Percentiles rank a stretch among this genome's conserved stretches.
These are phyloP conservation scores for Protodeltote pygarga DNA, from an alignment of 2,888 invertebrate genomes.

Conservation along the genomic window DNA sequence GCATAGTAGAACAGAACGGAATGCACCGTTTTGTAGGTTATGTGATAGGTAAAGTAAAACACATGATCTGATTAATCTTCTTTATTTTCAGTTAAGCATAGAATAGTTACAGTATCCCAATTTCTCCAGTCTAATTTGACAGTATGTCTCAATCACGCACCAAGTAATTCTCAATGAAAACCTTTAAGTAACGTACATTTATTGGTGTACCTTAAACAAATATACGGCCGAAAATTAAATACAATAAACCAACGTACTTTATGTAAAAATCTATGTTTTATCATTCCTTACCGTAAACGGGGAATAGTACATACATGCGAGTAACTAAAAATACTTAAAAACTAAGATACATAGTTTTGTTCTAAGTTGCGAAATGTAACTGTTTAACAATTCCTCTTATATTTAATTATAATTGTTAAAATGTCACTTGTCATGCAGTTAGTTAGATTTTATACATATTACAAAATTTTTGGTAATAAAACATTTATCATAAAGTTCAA, in stretches of 20 bases:
- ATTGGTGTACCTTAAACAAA: conserved; percentile 58
- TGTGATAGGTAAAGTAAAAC: conserved; percentile 38
- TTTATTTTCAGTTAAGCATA: conserved; percentile 87
- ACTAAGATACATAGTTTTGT: conserved; percentile 73
- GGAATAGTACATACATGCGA: conserved; percentile 54
- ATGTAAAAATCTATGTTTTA: conserved; percentile 54
- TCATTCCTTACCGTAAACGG: conserved; percentile 34
- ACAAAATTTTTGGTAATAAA: conserved; percentile 70
- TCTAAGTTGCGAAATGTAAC: conserved; percentile 65
- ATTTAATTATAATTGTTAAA: conserved; percentile 61
- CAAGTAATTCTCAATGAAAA: conserved; percentile 62
- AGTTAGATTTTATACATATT: conserved; percentile 66
- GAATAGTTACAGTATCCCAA: conserved; percentile 83
- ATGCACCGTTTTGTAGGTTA: too few relatives aligned
- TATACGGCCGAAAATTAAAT: conserved; percentile 55
- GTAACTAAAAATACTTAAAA: conserved; percentile 57
- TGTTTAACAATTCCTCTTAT: conserved; percentile 68
- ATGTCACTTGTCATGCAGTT: conserved; percentile 80
- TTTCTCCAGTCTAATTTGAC: conserved; percentile 79
- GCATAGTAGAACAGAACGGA: too few relatives aligned
- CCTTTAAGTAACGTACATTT: conserved; percentile 54
- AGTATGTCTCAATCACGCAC: conserved; percentile 66
- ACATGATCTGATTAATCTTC: conserved; percentile 75
- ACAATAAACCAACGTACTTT: conserved; percentile 57
- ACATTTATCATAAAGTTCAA: conserved; percentile 54